These are phyloP conservation scores for Dyspetes luteomarginatus DNA, from an alignment of 2,888 invertebrate species.

Conservation along the genomic window DNA sequence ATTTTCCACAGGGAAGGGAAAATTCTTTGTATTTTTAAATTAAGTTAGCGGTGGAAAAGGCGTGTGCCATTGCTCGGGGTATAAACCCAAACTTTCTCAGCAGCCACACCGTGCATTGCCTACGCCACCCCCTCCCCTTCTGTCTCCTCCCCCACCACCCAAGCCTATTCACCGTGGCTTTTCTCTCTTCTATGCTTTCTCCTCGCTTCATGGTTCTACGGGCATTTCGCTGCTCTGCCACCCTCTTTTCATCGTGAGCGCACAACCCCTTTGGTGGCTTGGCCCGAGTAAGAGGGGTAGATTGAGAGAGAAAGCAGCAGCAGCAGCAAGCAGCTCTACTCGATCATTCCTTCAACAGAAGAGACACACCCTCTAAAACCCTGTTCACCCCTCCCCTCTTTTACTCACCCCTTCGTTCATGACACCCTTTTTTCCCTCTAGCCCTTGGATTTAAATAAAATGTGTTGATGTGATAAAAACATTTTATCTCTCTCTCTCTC, in stretches of 20 bases:
- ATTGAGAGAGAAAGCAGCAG: conserved; percentile 17
- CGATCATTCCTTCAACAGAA: conserved; percentile 39
- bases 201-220: conserved; percentile 26
- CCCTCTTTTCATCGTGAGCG: conserved; percentile 25
- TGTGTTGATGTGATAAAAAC: background rate
- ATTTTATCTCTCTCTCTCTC: too few relatives aligned
- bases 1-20: conserved; percentile 66
- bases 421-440: background rate
- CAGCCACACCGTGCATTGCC: conserved; percentile 3
- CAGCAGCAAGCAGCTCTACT: conserved; percentile 16
- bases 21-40: conserved; percentile 76
- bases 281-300: background rate
- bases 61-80: conserved; percentile 34
- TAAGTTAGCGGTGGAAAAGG: conserved; percentile 69
- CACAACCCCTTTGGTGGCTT: background rate
- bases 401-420: background rate
- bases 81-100: conserved; percentile 40
- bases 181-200: conserved; percentile 32
- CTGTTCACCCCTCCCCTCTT: background rate
- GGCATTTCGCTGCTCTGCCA: conserved; percentile 10
- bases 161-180: conserved; percentile 43
- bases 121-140: background rate
- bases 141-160: background rate
- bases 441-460: background rate
- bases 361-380: conserved; percentile 14